A percentile compares a stretch with the other conserved stretches of the same genome.
These are phyloP conservation scores for Copidosoma floridanum DNA, from an alignment of 1,140 invertebrate species.

Conservation along the genomic window DNA sequence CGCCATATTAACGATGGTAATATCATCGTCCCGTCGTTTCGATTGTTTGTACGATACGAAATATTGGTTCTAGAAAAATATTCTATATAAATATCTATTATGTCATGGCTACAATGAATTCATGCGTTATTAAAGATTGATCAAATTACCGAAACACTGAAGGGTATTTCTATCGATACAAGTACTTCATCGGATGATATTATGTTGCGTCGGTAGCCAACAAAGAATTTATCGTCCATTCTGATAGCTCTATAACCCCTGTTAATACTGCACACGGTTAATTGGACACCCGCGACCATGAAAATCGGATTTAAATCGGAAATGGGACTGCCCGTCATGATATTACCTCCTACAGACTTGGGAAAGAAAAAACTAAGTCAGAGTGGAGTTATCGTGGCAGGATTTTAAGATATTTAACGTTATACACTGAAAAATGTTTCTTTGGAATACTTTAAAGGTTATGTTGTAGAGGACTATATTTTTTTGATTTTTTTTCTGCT, in stretches of 20 bases:
- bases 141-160: constrained; percentile 54
- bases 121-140: neutral
- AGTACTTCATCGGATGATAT: constrained; percentile 78
- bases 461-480: neutral
- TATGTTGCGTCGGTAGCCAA: constrained; percentile 79
- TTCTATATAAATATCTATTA: neutral
- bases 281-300: constrained; percentile 66
- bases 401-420: no score
- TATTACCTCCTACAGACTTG: constrained; percentile 88
- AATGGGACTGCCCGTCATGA: constrained; percentile 93
- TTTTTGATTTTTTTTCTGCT: no score
- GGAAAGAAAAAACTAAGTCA: no score
- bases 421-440: no score
- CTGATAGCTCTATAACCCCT: constrained; percentile 61
- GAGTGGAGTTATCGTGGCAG: constrained; percentile 2
- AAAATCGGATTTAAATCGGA: constrained; percentile 93
- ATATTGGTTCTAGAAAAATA: constrained; percentile 66
- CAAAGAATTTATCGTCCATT: constrained; percentile 86
- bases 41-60: constrained; percentile 91
- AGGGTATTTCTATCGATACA: constrained; percentile 72
- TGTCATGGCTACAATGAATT: neutral
- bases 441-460: neutral
- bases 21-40: constrained; percentile 87
- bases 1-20: constrained; percentile 88
- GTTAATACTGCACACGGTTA: constrained; percentile 51